Percentiles rank a stretch among this genome's conserved stretches.
These are phyloP conservation scores for Echiichthys vipera DNA, from an alignment of 2,797 vertebrate genomes.

Conservation along the genomic window DNA sequence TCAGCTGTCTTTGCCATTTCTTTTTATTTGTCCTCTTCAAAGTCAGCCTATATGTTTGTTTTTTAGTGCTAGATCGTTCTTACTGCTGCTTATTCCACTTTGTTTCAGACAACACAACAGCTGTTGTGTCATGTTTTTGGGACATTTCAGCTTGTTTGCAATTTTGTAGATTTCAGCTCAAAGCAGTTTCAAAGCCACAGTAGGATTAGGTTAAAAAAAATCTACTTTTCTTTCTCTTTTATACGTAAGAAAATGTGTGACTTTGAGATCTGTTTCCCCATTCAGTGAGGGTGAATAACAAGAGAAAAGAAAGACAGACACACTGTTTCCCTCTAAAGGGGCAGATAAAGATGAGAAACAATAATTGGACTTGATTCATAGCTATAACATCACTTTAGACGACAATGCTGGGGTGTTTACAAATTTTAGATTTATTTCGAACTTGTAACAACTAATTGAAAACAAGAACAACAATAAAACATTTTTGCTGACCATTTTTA, in stretches of 20 bases:
- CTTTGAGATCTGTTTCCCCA: slow-evolving; percentile 13
- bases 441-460: too few relatives aligned
- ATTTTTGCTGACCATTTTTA: neutral
- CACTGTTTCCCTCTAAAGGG: neutral
- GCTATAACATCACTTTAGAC: neutral
- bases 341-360: neutral
- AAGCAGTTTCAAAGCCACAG: neutral
- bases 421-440: too few relatives aligned
- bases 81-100: slow-evolving; percentile 24
- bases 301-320: neutral
- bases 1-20: slow-evolving; percentile 25
- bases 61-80: slow-evolving; percentile 5
- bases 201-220: neutral
- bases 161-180: slow-evolving; percentile 23
- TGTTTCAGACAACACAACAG: slow-evolving; percentile 42
- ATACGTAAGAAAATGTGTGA: neutral
- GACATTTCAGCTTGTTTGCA: slow-evolving; percentile 25
- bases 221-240: neutral
- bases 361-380: neutral
- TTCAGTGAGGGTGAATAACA: neutral
- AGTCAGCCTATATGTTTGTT: slow-evolving; percentile 20
- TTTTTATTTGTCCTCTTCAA: slow-evolving; percentile 11
- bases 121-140: slow-evolving; percentile 40
- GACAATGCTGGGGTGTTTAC: neutral
- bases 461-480: too few relatives aligned